Percentiles rank a stretch among this genome's conserved stretches.
Conservation (phyloP, 2,113 vertebrate species). For the Psettodes erumei region DNA sequence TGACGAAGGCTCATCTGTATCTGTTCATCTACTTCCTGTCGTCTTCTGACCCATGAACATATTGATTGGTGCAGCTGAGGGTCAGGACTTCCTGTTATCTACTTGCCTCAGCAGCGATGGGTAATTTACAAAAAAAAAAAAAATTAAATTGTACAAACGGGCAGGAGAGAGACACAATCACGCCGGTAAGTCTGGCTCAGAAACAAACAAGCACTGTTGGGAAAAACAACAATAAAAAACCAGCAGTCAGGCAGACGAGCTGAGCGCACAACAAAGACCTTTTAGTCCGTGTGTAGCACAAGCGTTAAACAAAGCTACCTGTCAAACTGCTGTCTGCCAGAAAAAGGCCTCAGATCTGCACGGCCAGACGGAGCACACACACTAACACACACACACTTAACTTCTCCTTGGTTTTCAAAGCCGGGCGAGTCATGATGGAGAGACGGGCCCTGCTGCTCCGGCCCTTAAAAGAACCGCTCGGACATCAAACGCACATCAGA, state of each 20-base stretch:
- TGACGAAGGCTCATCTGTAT: no score
- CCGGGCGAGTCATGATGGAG: slow-evolving; percentile 39
- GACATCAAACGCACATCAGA: slow-evolving; percentile 64
- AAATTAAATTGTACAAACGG: not conserved
- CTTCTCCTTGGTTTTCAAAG: slow-evolving; percentile 43
- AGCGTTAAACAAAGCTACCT: slow-evolving; percentile 64
- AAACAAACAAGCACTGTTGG: slow-evolving; percentile 1
- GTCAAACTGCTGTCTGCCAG: slow-evolving; percentile 52
- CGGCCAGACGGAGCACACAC: slow-evolving; percentile 27
- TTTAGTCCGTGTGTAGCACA: slow-evolving; percentile 39
- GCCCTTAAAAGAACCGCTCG: slow-evolving; percentile 50
- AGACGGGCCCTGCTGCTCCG: slow-evolving; percentile 40
- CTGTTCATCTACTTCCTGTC: no score
- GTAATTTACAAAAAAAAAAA: no score
- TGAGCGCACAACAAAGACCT: slow-evolving; percentile 58
- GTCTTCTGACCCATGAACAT: no score
- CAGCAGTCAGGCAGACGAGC: slow-evolving; percentile 40
- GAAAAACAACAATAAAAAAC: slow-evolving; percentile 15
- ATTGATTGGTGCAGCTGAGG: not conserved
- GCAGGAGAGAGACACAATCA: not conserved
- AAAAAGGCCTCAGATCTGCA: slow-evolving; percentile 42
- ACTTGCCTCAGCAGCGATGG: not conserved
- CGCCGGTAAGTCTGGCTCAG: slow-evolving; percentile 6
- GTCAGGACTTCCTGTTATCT: not conserved
- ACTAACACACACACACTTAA: slow-evolving; percentile 26